Evolutionary conservation across 2,888 invertebrate species (phyloP).

Genomic region (Chloroclystis v-ata): DNA sequence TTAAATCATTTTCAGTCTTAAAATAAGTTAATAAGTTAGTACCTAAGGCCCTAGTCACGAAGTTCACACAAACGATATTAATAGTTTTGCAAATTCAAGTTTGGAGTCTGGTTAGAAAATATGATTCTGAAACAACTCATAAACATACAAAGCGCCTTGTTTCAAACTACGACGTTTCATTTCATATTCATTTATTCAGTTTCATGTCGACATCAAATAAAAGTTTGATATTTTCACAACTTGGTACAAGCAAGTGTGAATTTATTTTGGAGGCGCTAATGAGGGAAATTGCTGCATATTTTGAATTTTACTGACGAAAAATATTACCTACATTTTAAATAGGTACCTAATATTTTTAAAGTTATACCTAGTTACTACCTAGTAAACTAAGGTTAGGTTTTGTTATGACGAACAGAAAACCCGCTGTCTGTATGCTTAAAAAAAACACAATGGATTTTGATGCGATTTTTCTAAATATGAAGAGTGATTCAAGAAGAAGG

Average conservation of each 20-base stretch:
- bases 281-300: constrained; percentile 10
- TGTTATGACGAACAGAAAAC: no score
- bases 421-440: no score
- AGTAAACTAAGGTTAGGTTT: no score
- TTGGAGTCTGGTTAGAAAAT: not conserved
- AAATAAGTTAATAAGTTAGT: no score
- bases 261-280: constrained; percentile 23
- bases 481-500: no score
- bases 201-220: constrained; percentile 34
- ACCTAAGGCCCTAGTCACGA: no score
- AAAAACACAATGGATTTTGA: no score
- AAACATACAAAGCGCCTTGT: constrained; percentile 1
- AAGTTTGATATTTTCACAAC: constrained; percentile 25
- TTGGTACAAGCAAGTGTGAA: constrained; percentile 29
- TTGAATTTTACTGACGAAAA: not conserved
- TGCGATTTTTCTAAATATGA: no score
- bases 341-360: not conserved
- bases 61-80: not conserved
- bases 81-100: not conserved
- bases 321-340: not conserved
- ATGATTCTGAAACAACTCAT: not conserved
- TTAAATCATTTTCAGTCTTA: no score
- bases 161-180: constrained; percentile 1
- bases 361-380: no score
- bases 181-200: constrained; percentile 35